Evolutionary conservation across 2,797 vertebrate genomes (phyloP).

Genomic region (Apodemus agrarius): DNA sequence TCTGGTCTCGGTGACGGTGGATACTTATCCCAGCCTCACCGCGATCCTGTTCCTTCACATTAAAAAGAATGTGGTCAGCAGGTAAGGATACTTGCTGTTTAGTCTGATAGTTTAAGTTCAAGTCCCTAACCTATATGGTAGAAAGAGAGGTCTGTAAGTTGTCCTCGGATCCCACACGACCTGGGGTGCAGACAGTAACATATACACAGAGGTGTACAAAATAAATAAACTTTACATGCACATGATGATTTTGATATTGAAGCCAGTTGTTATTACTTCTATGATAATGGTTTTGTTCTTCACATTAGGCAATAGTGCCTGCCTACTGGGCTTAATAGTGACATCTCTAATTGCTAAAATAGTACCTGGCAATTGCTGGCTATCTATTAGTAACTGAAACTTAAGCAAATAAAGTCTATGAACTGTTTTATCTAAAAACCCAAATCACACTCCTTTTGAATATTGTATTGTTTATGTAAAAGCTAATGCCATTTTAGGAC

Average conservation of each 20-base stretch:
- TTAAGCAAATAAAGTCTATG: slow-evolving; percentile 24
- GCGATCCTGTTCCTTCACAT: background rate
- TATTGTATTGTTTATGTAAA: background rate
- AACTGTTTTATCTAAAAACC: background rate
- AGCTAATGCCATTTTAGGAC: background rate
- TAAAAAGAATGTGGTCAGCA: background rate
- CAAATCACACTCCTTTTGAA: background rate
- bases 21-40: background rate
- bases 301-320: background rate
- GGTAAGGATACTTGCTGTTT: background rate
- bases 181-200: background rate
- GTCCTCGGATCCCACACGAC: background rate
- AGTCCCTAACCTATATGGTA: too few relatives aligned
- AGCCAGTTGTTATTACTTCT: background rate
- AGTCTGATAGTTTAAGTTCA: background rate
- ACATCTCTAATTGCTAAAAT: background rate
- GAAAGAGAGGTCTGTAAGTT: background rate
- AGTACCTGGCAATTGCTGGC: background rate
- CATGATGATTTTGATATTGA: background rate
- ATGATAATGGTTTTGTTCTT: background rate
- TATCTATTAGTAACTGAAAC: slow-evolving; percentile 40
- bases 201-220: background rate
- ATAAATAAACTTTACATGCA: background rate
- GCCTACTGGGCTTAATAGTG: background rate
- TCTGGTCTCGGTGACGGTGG: background rate